Base-by-base conservation (phyloP, 2,113 vertebrate species). In the Trogon surrucura region DNA sequence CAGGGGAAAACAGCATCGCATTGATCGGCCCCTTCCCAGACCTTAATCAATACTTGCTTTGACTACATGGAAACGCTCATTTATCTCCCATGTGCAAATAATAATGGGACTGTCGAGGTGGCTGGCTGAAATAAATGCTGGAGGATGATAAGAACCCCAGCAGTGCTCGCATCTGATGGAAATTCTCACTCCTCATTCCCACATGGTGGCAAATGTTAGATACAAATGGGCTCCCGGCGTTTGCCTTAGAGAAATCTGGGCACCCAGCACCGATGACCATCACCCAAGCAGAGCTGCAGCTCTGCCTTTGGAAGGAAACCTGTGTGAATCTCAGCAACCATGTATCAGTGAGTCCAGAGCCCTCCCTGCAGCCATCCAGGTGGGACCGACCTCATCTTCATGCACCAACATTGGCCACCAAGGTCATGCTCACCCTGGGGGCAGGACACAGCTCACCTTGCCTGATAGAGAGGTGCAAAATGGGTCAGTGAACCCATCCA, bases 41-140 rank as follows among this genome's bases (percentile, higher is more conserved):
- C 85, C 79, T 57, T 80, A n/a, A 93, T 94, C 94, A 5, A 88
- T 94, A 78, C 83, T 47, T 18, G 72, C 83, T 88, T 7, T 11
- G 80, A 17, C 72, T 30, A 13, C 1, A 9, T 66, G 88, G 91
- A 92, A 96, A 83, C 18, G 47, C 91, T 95, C 85, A 10, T 92
- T 88, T 84, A 64, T 92, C 88, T 93, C 44, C 8, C 23, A 2
- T 4, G 18, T 34, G 72, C 72, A 34, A 92, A 56, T 80, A 56
- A 70, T 71, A 16, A 88, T 11, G 85, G 73, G 85, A 57, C 47
- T 12, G 77, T 50, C 1, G 13, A 74, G 84, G 65, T 11, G 80
- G 67, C 32, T 1, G 2, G 44, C 56, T 89, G 77, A 17, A 65
- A 75, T 29, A 67, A 84, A 67, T 23, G 69, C 73, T 2, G 9